Conservation (phyloP, 2,888 invertebrate genomes). For the Leptopilina myrica region DNA sequence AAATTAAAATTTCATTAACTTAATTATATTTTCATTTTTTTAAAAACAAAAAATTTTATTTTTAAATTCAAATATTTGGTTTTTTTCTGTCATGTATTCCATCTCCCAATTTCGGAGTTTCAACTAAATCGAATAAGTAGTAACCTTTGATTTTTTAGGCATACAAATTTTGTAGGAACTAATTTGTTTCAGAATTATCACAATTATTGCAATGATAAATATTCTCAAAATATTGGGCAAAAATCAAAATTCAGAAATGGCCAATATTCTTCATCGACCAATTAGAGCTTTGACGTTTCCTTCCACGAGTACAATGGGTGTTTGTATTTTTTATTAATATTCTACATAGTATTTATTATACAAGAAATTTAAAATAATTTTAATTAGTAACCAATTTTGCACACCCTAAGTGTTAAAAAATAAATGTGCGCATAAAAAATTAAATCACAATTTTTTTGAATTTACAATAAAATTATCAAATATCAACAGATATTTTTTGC, state of each 20-base stretch:
- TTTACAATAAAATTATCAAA: constrained; percentile 32
- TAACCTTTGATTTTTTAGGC: too few relatives aligned
- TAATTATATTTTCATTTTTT: too few relatives aligned
- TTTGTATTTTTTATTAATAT: constrained; percentile 60
- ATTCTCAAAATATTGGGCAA: neutral
- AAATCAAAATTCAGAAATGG: constrained; percentile 67
- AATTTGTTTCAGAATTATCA: neutral
- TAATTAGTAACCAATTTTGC: too few relatives aligned
- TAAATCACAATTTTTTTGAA: constrained; percentile 39
- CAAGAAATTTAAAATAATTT: too few relatives aligned
- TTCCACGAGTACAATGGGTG: constrained; percentile 71
- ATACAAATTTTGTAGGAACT: too few relatives aligned
- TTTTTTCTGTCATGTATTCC: too few relatives aligned
- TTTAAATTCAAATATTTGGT: too few relatives aligned
- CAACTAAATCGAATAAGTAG: too few relatives aligned
- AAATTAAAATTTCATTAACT: too few relatives aligned
- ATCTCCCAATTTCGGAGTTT: too few relatives aligned
- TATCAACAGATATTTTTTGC: constrained; percentile 81
- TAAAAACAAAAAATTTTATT: too few relatives aligned
- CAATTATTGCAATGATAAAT: neutral
- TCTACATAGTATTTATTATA: neutral
- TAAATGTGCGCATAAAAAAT: constrained; percentile 12
- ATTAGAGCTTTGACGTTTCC: constrained; percentile 72
- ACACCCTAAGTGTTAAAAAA: too few relatives aligned
- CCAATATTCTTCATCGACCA: constrained; percentile 70